Percentiles rank a stretch among this genome's conserved stretches.
phyloP scores from a whole-genome alignment of 2,888 invertebrate species.

The Temnothorax rugatulus region DNA sequence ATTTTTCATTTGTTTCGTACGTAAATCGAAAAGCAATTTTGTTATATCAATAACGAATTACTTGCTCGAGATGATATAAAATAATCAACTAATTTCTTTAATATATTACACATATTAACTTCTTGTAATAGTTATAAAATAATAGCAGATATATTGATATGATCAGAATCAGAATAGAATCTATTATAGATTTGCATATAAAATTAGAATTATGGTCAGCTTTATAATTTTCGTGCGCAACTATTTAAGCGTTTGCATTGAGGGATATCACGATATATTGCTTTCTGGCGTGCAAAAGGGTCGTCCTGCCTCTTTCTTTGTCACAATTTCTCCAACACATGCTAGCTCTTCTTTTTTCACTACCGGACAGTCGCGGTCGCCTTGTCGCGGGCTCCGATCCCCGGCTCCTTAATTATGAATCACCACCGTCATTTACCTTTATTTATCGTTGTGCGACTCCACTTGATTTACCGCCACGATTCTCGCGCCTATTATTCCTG shows the following conservation, averaged over 20 bases:
- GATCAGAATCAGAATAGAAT: not conserved
- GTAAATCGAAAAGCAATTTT: not conserved
- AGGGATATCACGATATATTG: conserved; percentile 16
- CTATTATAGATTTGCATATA: not conserved
- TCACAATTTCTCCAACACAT: conserved; percentile 55
- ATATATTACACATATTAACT: not conserved
- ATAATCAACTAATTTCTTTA: not conserved
- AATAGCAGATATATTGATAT: not conserved
- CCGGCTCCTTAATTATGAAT: conserved; percentile 75
- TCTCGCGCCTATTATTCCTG: conserved; percentile 75
- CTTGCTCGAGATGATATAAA: not conserved
- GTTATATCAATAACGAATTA: not conserved
- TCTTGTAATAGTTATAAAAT: not conserved
- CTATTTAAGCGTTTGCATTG: conserved; percentile 8
- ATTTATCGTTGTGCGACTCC: conserved; percentile 72
- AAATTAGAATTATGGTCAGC: not conserved
- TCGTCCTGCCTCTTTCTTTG: conserved; percentile 29
- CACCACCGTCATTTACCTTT: conserved; percentile 73
- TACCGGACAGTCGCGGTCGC: conserved; percentile 45
- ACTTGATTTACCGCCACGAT: conserved; percentile 73
- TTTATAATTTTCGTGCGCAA: not conserved
- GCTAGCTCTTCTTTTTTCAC: conserved; percentile 51
- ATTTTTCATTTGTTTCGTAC: not conserved
- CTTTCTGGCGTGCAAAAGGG: conserved; percentile 32
- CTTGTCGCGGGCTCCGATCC: conserved; percentile 56